Conservation (phyloP, 2,888 invertebrate species). For the Acrocyrtus sp. region DNA sequence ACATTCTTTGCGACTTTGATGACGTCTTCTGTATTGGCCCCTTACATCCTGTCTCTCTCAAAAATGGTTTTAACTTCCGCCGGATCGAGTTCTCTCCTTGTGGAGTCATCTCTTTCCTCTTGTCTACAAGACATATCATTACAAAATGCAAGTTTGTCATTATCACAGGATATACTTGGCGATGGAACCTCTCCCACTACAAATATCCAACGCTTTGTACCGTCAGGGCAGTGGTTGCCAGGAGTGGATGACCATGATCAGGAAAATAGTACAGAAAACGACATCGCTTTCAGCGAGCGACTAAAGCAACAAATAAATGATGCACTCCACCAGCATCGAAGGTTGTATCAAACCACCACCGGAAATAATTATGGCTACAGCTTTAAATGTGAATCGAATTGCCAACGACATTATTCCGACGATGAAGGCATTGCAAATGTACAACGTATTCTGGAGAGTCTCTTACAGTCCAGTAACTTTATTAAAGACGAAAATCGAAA, state of each 20-base stretch:
- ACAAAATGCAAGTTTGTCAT: constrained; percentile 6
- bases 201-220: constrained; percentile 5
- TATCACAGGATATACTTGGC: neutral
- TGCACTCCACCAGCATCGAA: neutral
- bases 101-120: constrained; percentile 9
- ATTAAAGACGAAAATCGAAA: too few species aligned
- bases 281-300: neutral
- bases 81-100: constrained; percentile 6
- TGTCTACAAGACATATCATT: constrained; percentile 26
- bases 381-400: constrained; percentile 23
- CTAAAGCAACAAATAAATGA: constrained; percentile 1
- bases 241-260: constrained; percentile 19
- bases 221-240: neutral
- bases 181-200: neutral
- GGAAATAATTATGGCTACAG: constrained; percentile 30
- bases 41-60: constrained; percentile 46
- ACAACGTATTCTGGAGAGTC: constrained; percentile 28
- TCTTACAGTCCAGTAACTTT: constrained; percentile 48
- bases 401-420: neutral
- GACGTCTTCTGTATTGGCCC: constrained; percentile 55
- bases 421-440: constrained; percentile 15
- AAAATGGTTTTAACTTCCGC: constrained; percentile 8
- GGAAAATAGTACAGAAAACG: constrained; percentile 20
- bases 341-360: constrained; percentile 11
- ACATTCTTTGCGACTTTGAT: constrained; percentile 54